Conservation (phyloP, 2,797 vertebrate genomes). For the Tachyglossus aculeatus region DNA sequence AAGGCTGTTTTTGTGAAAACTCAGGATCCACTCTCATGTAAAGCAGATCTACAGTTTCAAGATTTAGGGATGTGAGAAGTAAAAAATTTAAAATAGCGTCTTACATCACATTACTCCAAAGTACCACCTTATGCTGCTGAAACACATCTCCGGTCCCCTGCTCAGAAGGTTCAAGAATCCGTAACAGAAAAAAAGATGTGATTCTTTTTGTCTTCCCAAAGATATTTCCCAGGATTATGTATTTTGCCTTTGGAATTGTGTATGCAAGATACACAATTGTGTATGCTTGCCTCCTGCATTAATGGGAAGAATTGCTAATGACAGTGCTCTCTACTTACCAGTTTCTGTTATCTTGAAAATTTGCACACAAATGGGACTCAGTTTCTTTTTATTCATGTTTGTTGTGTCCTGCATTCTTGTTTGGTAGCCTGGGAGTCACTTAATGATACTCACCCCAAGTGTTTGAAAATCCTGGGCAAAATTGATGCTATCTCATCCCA, state of each 20-base stretch:
- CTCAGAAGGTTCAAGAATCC: neutral
- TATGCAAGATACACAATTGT: neutral
- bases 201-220: neutral
- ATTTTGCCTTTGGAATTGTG: neutral
- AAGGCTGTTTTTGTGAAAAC: slow-evolving; percentile 23
- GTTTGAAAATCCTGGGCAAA: neutral
- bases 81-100: neutral
- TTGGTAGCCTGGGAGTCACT: neutral
- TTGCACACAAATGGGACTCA: neutral
- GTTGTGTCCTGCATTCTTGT: neutral
- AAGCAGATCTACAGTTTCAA: slow-evolving; percentile 1
- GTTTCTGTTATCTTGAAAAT: neutral
- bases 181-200: neutral
- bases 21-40: neutral
- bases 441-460: neutral
- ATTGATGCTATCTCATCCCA: neutral
- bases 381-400: neutral
- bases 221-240: neutral
- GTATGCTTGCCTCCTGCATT: neutral
- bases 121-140: neutral
- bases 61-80: neutral
- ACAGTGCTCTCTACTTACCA: neutral
- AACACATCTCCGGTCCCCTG: neutral
- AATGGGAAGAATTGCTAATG: slow-evolving; percentile 5
- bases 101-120: neutral